phyloP scores from a whole-genome alignment of 30 jellyfish, hydroid and myxozoan species.

The Catostylus mosaicus region DNA sequence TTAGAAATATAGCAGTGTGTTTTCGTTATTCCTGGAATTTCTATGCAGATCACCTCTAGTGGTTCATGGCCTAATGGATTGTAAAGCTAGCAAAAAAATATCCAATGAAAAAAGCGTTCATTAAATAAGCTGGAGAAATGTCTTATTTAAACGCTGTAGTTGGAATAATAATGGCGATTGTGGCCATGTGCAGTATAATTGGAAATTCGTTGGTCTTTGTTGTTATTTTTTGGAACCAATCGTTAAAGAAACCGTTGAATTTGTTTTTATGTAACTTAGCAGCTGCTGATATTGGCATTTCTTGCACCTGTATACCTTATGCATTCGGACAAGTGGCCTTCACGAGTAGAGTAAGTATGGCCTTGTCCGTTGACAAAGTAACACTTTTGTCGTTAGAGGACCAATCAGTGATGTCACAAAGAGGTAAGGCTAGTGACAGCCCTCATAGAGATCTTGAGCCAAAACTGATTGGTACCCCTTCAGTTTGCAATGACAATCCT shows the following conservation, averaged over 20 bases:
- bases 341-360: slow-evolving; percentile 52
- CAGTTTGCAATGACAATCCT: too few species aligned
- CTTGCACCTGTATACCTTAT: slow-evolving; percentile 77
- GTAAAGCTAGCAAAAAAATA: neutral
- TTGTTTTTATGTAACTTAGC: slow-evolving; percentile 75
- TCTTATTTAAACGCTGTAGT: slow-evolving; percentile 7
- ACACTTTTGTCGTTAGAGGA: too few species aligned
- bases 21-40: neutral
- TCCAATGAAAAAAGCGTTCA: neutral
- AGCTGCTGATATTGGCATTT: slow-evolving; percentile 71
- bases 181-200: slow-evolving; percentile 63
- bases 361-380: too few species aligned
- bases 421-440: too few species aligned
- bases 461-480: too few species aligned
- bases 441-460: too few species aligned
- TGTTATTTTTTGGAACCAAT: slow-evolving; percentile 63
- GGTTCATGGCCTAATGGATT: neutral
- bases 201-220: slow-evolving; percentile 57
- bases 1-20: neutral
- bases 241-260: slow-evolving; percentile 65
- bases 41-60: neutral
- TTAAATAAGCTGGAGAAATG: neutral
- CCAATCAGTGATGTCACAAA: too few species aligned
- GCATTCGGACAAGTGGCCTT: slow-evolving; percentile 55
- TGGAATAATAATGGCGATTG: slow-evolving; percentile 68